phyloP scores from a whole-genome alignment of 64 coral and sea anemone species.

The Dendrophyllia cribrosa region DNA sequence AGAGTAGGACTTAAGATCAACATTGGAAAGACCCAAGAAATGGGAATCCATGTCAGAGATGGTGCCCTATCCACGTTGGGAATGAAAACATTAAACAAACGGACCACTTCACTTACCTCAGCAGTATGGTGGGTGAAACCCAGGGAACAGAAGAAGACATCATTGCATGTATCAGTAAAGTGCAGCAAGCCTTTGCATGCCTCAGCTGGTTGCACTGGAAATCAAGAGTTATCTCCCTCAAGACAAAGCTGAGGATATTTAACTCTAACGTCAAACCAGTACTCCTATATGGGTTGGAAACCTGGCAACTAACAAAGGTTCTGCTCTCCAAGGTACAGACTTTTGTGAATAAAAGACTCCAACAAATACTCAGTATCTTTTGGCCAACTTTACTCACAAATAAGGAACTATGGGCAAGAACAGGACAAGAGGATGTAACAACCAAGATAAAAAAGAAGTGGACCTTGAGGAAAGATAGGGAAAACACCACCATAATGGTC shows the following conservation, averaged over 20 bases:
- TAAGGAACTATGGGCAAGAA: background rate
- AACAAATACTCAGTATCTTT: background rate
- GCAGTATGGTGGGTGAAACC: no score
- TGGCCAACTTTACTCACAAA: background rate
- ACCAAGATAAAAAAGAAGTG: background rate
- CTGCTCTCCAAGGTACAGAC: background rate
- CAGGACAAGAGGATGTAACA: background rate
- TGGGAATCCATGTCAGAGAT: no score
- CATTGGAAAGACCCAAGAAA: no score
- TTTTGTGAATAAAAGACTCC: constrained; percentile 11
- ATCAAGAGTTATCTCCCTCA: background rate
- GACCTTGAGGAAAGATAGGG: background rate
- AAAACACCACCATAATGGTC: background rate
- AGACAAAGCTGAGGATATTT: background rate
- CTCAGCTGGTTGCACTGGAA: no score
- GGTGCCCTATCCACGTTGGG: no score
- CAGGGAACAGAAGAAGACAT: no score
- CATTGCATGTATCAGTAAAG: no score
- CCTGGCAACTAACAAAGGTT: background rate
- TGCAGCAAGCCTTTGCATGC: no score
- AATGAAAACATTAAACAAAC: no score
- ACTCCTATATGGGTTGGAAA: constrained; percentile 2
- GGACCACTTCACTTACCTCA: no score
- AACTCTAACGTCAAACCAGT: constrained; percentile 6
- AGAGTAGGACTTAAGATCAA: no score